Evolutionary conservation across 2,113 vertebrate genomes (phyloP), one percentile per base, ranked within the genome.

Genomic region (Trichechus manatus): DNA sequence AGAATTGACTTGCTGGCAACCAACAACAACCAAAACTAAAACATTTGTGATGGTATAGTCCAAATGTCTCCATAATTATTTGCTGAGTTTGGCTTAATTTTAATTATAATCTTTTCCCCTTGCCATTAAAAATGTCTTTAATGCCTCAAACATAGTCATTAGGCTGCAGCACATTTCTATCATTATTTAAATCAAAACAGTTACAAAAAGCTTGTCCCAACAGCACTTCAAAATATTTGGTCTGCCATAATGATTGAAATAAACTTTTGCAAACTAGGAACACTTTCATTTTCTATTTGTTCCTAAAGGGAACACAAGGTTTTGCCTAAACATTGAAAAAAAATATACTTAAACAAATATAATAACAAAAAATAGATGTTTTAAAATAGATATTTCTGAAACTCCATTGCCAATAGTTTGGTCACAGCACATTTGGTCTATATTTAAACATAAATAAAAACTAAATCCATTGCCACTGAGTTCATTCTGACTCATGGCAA

Each of bases 301-400:
- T 93, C 39, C n/a, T 94, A 90, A 95, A 89, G 11, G 39, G 20
- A 81, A 77, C 8, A 0, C 31, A 84, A 86, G n/a, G 27, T n/a
- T 94, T 78, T 93, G 31, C 44, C 61, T 85, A 92, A 88, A 87
- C n/a, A 87, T 9, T 59, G 7, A 13, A 7, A 33, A 56, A 72
- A 39, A 39, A 44, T 9, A 50, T 53, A 87, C 61, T 42, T 91
- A 88, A 84, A 91, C 20, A 97, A 79, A 89, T 88, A 39, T 47
- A 94, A 79, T 22, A 95, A 87, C 17, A 66, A 53, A 92, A 95
- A 85, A 93, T 83, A 44, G 39, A 64, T 64, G 27, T 66, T 85
- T 92, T 47, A 94, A 94, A 85, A 94, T n/a, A 94, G 19, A 3
- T 36, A 66, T 66, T 91, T 84, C 68, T 75, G 78, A 83, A 95